phyloP scores from a whole-genome alignment of 2,797 vertebrate species.

The Propithecus deckenii region DNA sequence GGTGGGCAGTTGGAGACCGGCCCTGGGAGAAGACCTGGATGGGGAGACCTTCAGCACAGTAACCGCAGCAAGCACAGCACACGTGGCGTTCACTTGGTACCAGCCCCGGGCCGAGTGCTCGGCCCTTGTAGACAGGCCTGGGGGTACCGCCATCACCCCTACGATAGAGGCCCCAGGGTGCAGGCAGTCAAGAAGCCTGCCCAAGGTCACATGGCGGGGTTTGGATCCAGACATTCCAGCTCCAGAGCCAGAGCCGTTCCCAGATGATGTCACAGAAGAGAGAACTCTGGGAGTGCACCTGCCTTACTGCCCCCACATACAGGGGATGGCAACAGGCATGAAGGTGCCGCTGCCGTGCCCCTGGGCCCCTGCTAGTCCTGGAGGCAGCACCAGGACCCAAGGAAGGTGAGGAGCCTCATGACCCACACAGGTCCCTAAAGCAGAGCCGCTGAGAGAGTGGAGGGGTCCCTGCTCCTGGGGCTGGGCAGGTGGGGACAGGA shows the following conservation, averaged over 20 bases:
- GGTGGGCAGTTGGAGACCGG: rapidly evolving
- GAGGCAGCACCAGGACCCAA: too few species aligned
- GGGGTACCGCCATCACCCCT: too few species aligned
- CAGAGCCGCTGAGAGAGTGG: not conserved
- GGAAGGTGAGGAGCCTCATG: not conserved
- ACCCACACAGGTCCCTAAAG: rapidly evolving
- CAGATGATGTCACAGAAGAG: rapidly evolving
- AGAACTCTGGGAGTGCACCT: not conserved
- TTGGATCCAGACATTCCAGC: not conserved
- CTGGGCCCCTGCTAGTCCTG: not conserved
- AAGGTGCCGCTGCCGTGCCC: rapidly evolving
- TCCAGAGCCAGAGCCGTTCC: rapidly evolving
- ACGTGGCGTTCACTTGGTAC: rapidly evolving
- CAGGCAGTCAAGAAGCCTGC: not conserved
- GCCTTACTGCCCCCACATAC: rapidly evolving
- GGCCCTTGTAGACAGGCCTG: not conserved
- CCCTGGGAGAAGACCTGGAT: not conserved
- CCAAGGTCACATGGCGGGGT: not conserved
- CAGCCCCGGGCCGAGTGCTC: not conserved
- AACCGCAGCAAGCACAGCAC: too few species aligned
- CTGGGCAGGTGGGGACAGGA: too few species aligned
- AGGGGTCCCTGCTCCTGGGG: not conserved
- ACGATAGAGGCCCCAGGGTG: rapidly evolving
- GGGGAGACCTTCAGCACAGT: not conserved
- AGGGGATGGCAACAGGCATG: too few species aligned